These are phyloP conservation scores for Clinocottus analis DNA, from an alignment of 2,113 vertebrate species.

Conservation along the genomic window DNA sequence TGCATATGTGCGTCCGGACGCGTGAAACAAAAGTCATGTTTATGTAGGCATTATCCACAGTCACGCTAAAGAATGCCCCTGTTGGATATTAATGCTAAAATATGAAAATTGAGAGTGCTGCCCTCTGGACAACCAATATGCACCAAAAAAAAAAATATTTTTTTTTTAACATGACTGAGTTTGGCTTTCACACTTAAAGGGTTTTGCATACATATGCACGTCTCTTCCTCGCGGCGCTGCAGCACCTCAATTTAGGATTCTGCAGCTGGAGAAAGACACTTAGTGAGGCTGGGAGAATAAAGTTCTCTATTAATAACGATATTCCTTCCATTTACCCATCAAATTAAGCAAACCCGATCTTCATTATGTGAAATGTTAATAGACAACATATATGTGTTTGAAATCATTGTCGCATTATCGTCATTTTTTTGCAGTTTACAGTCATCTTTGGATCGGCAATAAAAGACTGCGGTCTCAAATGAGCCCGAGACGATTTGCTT, in stretches of 20 bases:
- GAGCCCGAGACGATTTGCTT: conserved; percentile 25
- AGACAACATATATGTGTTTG: too few relatives aligned
- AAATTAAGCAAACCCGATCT: conserved; percentile 16
- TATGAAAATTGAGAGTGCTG: conserved; percentile 72
- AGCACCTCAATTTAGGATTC: conserved; percentile 56
- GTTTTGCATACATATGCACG: conserved; percentile 75
- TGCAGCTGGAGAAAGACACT: conserved; percentile 42
- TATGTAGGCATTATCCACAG: conserved; percentile 49
- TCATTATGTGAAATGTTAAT: neutral
- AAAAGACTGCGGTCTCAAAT: conserved; percentile 25
- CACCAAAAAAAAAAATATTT: conserved; percentile 62
- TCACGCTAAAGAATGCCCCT: conserved; percentile 40
- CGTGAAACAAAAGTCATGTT: conserved; percentile 18
- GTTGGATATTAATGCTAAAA: conserved; percentile 70
- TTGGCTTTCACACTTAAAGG: conserved; percentile 80
- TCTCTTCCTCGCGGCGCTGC: conserved; percentile 54
- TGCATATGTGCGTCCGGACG: neutral
- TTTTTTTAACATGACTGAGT: conserved; percentile 66
- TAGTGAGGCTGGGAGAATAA: conserved; percentile 29
- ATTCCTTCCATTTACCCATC: conserved; percentile 16
- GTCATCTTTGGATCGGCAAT: conserved; percentile 4
- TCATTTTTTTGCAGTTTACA: neutral
- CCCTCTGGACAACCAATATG: conserved; percentile 63
- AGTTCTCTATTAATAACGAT: conserved; percentile 29
- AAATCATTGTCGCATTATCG: conserved; percentile 10